Conservation (phyloP, 1,140 invertebrate species). For the Drosophila sp. region DNA sequence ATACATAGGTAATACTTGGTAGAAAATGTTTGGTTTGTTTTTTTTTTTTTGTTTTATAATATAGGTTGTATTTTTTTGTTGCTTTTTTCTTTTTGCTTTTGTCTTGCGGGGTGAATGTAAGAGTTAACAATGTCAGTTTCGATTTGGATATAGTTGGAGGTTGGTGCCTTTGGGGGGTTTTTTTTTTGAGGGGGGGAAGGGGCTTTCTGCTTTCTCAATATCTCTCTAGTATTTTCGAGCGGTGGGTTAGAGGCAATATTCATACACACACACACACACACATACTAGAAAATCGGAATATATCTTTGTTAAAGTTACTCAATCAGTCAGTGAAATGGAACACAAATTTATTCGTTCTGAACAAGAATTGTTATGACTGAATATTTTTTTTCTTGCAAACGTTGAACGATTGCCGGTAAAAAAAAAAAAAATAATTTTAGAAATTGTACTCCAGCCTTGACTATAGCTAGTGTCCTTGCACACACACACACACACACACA, state of each 20-base stretch:
- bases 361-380: too few species aligned
- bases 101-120: constrained; percentile 76
- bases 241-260: constrained; percentile 6
- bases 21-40: constrained; percentile 54
- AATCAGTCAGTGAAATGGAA: neutral
- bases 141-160: constrained; percentile 59
- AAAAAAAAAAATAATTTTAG: neutral
- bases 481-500: constrained; percentile 15
- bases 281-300: neutral
- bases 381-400: too few species aligned
- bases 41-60: constrained; percentile 15
- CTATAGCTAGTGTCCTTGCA: constrained; percentile 1
- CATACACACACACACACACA: neutral
- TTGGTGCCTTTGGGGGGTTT: constrained; percentile 28
- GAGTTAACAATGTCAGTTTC: constrained; percentile 78
- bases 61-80: constrained; percentile 31
- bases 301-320: neutral
- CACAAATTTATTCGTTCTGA: too few species aligned
- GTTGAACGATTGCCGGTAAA: too few species aligned
- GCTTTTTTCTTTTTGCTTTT: constrained; percentile 24
- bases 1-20: constrained; percentile 56
- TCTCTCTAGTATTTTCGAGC: neutral
- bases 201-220: constrained; percentile 16
- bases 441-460: neutral
- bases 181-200: constrained; percentile 43